A percentile compares a stretch with the other conserved stretches of the same genome.
These are phyloP conservation scores for Microplitis deprimator DNA, from an alignment of 2,888 invertebrate genomes.

Conservation along the genomic window DNA sequence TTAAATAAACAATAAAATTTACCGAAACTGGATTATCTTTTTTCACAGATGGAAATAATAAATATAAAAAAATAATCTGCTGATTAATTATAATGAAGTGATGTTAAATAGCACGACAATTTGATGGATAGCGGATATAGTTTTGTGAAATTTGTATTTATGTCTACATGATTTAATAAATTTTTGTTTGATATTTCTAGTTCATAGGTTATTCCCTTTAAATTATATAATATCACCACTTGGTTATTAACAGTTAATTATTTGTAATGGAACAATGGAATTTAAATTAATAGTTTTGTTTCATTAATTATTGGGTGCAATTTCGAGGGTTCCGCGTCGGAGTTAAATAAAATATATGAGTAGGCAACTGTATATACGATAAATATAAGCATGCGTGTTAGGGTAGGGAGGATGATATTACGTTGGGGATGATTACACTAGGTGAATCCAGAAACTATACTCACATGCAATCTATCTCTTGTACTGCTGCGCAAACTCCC, in stretches of 20 bases:
- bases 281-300: constrained; percentile 71
- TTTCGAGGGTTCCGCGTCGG: constrained; percentile 62
- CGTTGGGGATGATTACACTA: constrained; percentile 60
- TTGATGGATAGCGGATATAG: background rate
- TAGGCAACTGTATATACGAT: constrained; percentile 46
- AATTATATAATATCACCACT: constrained; percentile 59
- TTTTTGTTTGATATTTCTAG: constrained; percentile 5
- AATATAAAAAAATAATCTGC: background rate
- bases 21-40: background rate
- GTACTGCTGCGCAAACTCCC: constrained; percentile 45
- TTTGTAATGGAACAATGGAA: constrained; percentile 71
- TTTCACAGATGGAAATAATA: background rate
- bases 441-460: constrained; percentile 62
- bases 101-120: background rate
- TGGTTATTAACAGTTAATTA: constrained; percentile 70
- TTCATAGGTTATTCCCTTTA: constrained; percentile 41
- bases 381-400: constrained; percentile 23
- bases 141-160: constrained; percentile 24
- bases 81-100: background rate
- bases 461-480: constrained; percentile 25
- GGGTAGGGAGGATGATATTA: constrained; percentile 58
- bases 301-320: constrained; percentile 69
- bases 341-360: constrained; percentile 70
- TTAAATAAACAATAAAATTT: background rate
- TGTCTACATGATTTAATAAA: constrained; percentile 28